phyloP scores from a whole-genome alignment of 1,140 invertebrate species.

The Trichonephila inaurata region DNA sequence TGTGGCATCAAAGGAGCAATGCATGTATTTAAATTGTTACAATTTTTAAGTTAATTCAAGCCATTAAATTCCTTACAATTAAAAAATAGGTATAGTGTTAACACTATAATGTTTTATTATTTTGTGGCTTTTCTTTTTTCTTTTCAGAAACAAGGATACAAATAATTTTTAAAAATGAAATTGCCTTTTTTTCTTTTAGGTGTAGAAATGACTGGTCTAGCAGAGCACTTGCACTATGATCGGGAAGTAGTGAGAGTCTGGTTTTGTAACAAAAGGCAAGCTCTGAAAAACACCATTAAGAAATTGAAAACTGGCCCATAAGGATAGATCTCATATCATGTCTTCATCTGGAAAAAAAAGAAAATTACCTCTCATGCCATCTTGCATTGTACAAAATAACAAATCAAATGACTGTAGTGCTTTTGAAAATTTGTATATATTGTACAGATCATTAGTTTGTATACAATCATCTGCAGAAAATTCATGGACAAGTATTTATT shows the following conservation, averaged over 20 bases:
- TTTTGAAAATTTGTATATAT: slow-evolving; percentile 17
- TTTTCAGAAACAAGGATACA: too few relatives aligned
- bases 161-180: too few relatives aligned
- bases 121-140: too few relatives aligned
- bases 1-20: too few relatives aligned
- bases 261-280: slow-evolving; percentile 99
- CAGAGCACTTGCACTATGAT: slow-evolving; percentile 97
- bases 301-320: slow-evolving; percentile 80
- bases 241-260: slow-evolving; percentile 98
- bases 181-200: slow-evolving; percentile 83
- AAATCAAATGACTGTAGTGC: background rate
- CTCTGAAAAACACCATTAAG: slow-evolving; percentile 94
- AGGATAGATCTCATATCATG: slow-evolving; percentile 31
- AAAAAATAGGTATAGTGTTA: too few relatives aligned
- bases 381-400: slow-evolving; percentile 45
- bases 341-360: background rate
- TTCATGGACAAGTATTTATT: slow-evolving; percentile 40
- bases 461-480: background rate
- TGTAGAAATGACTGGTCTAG: slow-evolving; percentile 96
- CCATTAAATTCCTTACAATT: too few relatives aligned
- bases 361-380: slow-evolving; percentile 34
- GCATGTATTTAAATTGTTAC: too few relatives aligned
- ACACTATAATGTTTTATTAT: too few relatives aligned
- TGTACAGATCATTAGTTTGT: slow-evolving; percentile 49
- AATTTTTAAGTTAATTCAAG: too few relatives aligned